These are phyloP conservation scores for Doris montereyensis DNA, from an alignment of 2,888 invertebrate species.

Conservation along the genomic window DNA sequence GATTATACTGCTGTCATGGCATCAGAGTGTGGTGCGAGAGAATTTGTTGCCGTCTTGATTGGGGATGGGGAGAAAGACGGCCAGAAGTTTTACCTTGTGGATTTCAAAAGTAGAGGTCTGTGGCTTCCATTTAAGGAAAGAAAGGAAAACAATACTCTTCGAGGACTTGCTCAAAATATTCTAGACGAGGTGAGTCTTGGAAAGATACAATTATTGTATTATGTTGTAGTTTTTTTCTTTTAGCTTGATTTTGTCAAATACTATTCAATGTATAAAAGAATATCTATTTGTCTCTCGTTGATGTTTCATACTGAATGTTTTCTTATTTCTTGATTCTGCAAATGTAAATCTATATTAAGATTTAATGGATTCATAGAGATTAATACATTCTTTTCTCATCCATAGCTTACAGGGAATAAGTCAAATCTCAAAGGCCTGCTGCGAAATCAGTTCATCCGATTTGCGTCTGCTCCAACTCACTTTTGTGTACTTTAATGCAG, in stretches of 20 bases:
- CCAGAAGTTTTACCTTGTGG: constrained; percentile 55
- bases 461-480: constrained; percentile 47
- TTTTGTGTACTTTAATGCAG: constrained; percentile 58
- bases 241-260: too few relatives aligned
- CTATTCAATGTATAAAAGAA: too few relatives aligned
- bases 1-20: too few relatives aligned
- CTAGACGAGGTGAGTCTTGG: constrained; percentile 59
- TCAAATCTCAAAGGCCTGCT: constrained; percentile 58
- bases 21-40: constrained; percentile 40
- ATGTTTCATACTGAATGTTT: too few relatives aligned
- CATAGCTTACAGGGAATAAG: constrained; percentile 61
- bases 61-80: constrained; percentile 50
- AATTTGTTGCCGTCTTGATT: constrained; percentile 63
- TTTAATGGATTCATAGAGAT: too few relatives aligned
- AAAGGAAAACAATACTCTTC: constrained; percentile 54
- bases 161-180: constrained; percentile 58
- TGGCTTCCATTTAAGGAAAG: constrained; percentile 67
- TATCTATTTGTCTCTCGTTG: too few relatives aligned
- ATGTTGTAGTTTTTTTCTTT: too few relatives aligned
- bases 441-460: constrained; percentile 58
- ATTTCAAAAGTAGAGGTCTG: constrained; percentile 59
- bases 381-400: not conserved
- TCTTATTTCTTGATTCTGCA: too few relatives aligned
- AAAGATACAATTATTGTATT: too few relatives aligned
- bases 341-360: too few relatives aligned